Conservation (phyloP, 2,113 vertebrate species). For the Neotoma lepida region DNA sequence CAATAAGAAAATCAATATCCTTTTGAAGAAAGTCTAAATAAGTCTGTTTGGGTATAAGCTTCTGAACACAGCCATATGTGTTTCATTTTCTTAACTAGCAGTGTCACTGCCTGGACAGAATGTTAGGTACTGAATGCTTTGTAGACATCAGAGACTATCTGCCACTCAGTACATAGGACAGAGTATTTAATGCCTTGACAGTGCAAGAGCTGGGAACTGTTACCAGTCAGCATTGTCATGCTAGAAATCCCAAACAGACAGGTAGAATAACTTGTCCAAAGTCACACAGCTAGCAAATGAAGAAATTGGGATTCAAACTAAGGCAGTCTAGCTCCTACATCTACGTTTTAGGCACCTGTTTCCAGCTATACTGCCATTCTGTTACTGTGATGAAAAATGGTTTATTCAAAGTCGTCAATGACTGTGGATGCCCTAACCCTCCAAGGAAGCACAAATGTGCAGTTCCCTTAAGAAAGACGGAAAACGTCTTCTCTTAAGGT, state of each 20-base stretch:
- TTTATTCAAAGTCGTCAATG: background rate
- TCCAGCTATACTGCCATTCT: background rate
- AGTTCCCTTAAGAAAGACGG: background rate
- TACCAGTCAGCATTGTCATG: background rate
- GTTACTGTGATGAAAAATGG: constrained; percentile 10
- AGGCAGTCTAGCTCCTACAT: background rate
- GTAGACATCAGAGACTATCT: background rate
- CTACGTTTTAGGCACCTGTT: background rate
- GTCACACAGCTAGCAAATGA: background rate
- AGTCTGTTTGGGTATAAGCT: constrained; percentile 24
- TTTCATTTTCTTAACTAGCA: constrained; percentile 62
- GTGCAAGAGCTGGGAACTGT: background rate
- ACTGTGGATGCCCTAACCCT: background rate
- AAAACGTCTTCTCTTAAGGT: background rate
- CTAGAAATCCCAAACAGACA: background rate
- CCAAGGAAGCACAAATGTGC: background rate
- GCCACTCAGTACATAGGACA: background rate
- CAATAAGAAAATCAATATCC: constrained; percentile 49
- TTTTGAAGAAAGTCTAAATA: constrained; percentile 43
- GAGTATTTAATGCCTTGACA: background rate
- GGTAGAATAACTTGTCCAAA: background rate
- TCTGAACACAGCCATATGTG: background rate
- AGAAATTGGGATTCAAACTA: background rate
- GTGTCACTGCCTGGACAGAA: constrained; percentile 7
- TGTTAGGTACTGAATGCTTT: background rate